These are phyloP conservation scores for Carposina sasakii DNA, from an alignment of 1,140 invertebrate genomes.

Conservation along the genomic window DNA sequence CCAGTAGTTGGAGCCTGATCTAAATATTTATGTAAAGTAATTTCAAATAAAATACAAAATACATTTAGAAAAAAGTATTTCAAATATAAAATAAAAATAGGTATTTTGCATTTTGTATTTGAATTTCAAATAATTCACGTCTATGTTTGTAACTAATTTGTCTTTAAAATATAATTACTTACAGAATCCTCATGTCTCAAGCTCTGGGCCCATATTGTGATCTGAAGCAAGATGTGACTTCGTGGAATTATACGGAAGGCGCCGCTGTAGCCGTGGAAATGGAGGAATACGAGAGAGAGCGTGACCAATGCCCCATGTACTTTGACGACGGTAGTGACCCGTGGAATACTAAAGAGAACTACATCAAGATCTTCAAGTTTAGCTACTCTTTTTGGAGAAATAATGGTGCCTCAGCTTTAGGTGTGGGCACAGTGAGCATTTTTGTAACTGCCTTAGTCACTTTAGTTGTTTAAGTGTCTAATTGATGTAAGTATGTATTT, in stretches of 20 bases:
- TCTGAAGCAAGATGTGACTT: conserved; percentile 91
- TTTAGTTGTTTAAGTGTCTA: no score
- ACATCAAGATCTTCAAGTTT: conserved; percentile 79
- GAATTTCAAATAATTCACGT: neutral
- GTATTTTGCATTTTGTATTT: no score
- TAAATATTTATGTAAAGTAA: no score
- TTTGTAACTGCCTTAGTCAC: neutral
- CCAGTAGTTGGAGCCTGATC: no score
- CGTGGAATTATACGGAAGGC: conserved; percentile 90
- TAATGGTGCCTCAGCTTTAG: conserved; percentile 21
- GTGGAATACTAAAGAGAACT: conserved; percentile 82
- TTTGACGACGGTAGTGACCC: conserved; percentile 94
- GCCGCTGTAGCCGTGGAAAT: conserved; percentile 92
- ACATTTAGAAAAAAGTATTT: no score
- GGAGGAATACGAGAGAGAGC: conserved; percentile 93
- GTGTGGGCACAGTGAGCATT: conserved; percentile 13
- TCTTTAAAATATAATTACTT: conserved; percentile 21
- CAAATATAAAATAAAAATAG: no score
- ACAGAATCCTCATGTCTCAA: conserved; percentile 70
- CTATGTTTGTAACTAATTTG: neutral
- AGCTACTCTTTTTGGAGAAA: conserved; percentile 57
- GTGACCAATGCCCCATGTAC: conserved; percentile 95
- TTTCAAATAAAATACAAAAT: no score
- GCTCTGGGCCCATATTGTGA: conserved; percentile 93
- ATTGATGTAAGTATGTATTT: no score